A percentile compares a stretch with the other conserved stretches of the same genome.
These are phyloP conservation scores for Aphaenogaster ashmeadi DNA, from an alignment of 1,140 invertebrate species.

Conservation along the genomic window DNA sequence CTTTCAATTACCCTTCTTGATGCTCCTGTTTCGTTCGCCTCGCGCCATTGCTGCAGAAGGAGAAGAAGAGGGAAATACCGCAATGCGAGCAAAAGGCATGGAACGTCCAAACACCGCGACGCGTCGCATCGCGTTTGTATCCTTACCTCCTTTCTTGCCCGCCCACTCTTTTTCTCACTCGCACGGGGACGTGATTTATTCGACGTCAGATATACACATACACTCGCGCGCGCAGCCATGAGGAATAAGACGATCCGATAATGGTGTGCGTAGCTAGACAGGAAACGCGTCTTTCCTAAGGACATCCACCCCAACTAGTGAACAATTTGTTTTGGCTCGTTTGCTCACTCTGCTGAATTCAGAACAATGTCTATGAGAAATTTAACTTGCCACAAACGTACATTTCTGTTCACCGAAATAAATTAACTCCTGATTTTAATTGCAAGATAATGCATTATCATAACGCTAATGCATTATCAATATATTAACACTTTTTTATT, in stretches of 20 bases:
- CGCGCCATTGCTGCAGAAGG: slow-evolving; percentile 29
- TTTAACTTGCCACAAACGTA: not conserved
- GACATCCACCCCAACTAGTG: slow-evolving; percentile 47
- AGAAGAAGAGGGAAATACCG: slow-evolving; percentile 45
- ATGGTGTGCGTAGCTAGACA: slow-evolving; percentile 18
- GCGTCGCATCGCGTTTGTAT: slow-evolving; percentile 59
- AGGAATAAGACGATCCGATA: slow-evolving; percentile 31
- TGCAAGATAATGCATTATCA: not conserved
- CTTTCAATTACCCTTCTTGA: slow-evolving; percentile 77
- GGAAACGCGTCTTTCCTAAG: slow-evolving; percentile 67
- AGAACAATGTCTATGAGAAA: not conserved
- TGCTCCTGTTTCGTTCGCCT: slow-evolving; percentile 69
- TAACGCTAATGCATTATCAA: not conserved
- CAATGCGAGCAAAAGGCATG: slow-evolving; percentile 34
- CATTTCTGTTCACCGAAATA: not conserved
- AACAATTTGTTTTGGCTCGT: slow-evolving; percentile 72
- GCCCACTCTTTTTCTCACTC: slow-evolving; percentile 28
- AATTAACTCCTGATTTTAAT: not conserved
- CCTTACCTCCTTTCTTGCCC: slow-evolving; percentile 10
- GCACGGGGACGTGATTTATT: slow-evolving; percentile 72
- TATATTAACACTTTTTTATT: too few species aligned
- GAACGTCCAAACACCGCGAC: slow-evolving; percentile 59
- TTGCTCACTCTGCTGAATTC: slow-evolving; percentile 21
- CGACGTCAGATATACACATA: slow-evolving; percentile 49
- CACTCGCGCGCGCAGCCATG: slow-evolving; percentile 14